Conservation (phyloP, 2,888 invertebrate species). For the Sarcophaga subvicina region DNA sequence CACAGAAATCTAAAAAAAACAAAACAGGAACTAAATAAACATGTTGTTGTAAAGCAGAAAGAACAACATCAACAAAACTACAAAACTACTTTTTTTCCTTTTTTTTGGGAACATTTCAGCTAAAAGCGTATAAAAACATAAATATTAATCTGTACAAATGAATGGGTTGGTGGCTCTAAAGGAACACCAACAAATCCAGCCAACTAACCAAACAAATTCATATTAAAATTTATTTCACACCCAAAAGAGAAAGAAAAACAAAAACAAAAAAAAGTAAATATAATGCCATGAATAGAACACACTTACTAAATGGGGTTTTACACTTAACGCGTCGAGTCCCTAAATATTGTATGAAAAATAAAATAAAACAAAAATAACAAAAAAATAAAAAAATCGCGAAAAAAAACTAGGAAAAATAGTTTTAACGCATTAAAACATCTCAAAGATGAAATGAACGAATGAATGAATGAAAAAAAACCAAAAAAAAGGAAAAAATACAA, state of each 20-base stretch:
- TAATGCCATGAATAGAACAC: not conserved
- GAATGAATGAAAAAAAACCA: not conserved
- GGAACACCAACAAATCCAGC: not conserved
- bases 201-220: slow-evolving; percentile 26
- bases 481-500: slow-evolving; percentile 22
- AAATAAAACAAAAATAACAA: slow-evolving; percentile 13
- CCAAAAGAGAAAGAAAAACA: slow-evolving; percentile 20
- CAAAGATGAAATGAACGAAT: slow-evolving; percentile 35
- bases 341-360: slow-evolving; percentile 32
- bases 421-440: slow-evolving; percentile 60
- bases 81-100: slow-evolving; percentile 45
- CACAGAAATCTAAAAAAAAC: slow-evolving; percentile 21
- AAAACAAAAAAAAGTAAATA: not conserved
- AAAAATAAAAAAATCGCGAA: not conserved
- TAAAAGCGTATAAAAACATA: slow-evolving; percentile 66
- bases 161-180: slow-evolving; percentile 26
- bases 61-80: slow-evolving; percentile 43
- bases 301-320: slow-evolving; percentile 56
- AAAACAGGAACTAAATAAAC: slow-evolving; percentile 20
- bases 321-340: slow-evolving; percentile 61
- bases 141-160: slow-evolving; percentile 64
- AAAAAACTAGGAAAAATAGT: slow-evolving; percentile 29
- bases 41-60: slow-evolving; percentile 8
- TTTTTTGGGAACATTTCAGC: not conserved
- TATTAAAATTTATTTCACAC: slow-evolving; percentile 56